Evolutionary conservation across 2,888 invertebrate genomes (phyloP), one percentile per base, ranked within the genome.

Genomic region (Idaea dimidiata): DNA sequence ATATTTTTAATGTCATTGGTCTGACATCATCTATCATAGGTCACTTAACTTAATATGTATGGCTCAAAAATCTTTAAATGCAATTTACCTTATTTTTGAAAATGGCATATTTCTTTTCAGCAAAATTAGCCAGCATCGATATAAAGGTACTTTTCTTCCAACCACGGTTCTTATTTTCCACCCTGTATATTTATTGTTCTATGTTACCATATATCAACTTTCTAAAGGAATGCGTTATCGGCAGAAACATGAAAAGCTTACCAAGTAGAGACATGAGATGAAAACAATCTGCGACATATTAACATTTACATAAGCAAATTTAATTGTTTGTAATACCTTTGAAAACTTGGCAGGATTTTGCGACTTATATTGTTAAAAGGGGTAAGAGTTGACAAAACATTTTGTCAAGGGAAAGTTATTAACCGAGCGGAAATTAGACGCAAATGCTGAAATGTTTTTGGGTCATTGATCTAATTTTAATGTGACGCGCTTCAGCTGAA

Each of bases 341-440:
- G 24, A 17, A 64, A 71, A 73, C 71, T 75, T 71, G 71, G 69
- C 65, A 65, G 66, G 72, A 76, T 76, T 78, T 82, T 76, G 75
- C 77, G 77, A 80, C 78, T 77, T 80, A 82, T 43, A 43, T 43
- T 43, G 80, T 80, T 77, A 78, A 80, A 79, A 76, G 81, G 72
- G 73, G 71, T 77, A 64, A 75, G 76, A 72, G 67, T 73, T 74
- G 71, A 80, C 83, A 80, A 83, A 82, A 79, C 82, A 70, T 84
- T 81, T 77, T 76, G 80, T 83, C 79, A 79, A 79, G 75, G 76
- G 70, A 63, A 77, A 77, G 78, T 81, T 82, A 81, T 81, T 81
- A 78, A 81, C 79, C 72, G 68, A 66, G 63, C 73, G 81, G 82
- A 84, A 84, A 84, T 83, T 82, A 82, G 77, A 79, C 76, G 74